Conservation (phyloP, 1,140 invertebrate species). For the Drosophila cardini region DNA sequence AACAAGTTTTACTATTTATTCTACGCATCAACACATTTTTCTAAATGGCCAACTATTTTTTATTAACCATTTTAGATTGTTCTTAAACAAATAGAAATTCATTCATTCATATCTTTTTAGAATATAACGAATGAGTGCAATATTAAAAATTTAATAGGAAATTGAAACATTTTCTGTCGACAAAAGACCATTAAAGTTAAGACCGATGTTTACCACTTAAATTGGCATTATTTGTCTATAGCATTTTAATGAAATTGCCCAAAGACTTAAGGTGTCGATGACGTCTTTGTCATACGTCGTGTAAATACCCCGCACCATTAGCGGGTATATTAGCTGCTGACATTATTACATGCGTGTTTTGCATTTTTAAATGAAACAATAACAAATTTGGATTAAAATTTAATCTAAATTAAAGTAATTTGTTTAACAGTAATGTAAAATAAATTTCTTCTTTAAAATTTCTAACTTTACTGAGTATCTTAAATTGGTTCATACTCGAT, state of each 20-base stretch:
- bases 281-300: conserved; percentile 14
- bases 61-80: too few relatives aligned
- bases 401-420: too few relatives aligned
- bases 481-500: background rate
- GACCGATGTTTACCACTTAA: conserved; percentile 70
- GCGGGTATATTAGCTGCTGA: conserved; percentile 14
- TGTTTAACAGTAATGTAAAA: too few relatives aligned
- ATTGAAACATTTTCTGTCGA: background rate
- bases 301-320: background rate
- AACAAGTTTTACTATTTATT: background rate
- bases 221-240: conserved; percentile 83
- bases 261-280: conserved; percentile 31
- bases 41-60: background rate
- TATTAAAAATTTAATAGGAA: too few relatives aligned
- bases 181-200: too few relatives aligned
- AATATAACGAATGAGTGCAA: too few relatives aligned
- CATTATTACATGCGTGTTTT: background rate
- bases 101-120: too few relatives aligned
- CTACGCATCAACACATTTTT: background rate
- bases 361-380: conserved; percentile 7
- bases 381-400: too few relatives aligned
- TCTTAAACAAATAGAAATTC: too few relatives aligned
- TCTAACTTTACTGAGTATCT: background rate
- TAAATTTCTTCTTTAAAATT: background rate
- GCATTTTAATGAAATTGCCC: conserved; percentile 67